These are phyloP conservation scores for Pardalotus punctatus DNA, from an alignment of 2,113 vertebrate genomes.

Conservation along the genomic window DNA sequence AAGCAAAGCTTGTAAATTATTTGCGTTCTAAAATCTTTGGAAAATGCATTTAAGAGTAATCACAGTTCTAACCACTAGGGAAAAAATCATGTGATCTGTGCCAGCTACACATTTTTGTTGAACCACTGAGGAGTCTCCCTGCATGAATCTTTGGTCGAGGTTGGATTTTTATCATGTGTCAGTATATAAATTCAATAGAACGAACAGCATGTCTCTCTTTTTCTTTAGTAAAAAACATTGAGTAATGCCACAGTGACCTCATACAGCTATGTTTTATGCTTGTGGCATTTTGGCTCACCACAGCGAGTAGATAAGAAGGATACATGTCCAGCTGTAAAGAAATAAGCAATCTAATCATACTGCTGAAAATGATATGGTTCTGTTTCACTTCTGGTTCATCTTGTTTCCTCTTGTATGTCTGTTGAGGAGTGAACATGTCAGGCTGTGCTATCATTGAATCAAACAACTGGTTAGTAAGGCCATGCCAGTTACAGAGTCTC, in stretches of 20 bases:
- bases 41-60: neutral
- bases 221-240: neutral
- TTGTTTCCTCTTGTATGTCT: neutral
- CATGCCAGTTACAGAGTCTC: neutral
- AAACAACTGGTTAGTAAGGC: neutral
- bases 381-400: conserved; percentile 17
- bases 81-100: neutral
- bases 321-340: neutral
- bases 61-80: neutral
- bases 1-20: neutral
- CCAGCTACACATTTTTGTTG: neutral
- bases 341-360: neutral
- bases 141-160: neutral
- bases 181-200: neutral
- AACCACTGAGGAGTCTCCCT: neutral
- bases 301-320: neutral
- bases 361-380: neutral
- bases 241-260: neutral
- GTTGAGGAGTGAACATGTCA: neutral
- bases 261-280: neutral
- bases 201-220: neutral
- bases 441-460: neutral
- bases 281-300: conserved; percentile 7
- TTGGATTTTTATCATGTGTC: neutral
- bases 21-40: neutral